Evolutionary conservation across 1,140 invertebrate genomes (phyloP).

Genomic region (Papilio aristodemus): DNA sequence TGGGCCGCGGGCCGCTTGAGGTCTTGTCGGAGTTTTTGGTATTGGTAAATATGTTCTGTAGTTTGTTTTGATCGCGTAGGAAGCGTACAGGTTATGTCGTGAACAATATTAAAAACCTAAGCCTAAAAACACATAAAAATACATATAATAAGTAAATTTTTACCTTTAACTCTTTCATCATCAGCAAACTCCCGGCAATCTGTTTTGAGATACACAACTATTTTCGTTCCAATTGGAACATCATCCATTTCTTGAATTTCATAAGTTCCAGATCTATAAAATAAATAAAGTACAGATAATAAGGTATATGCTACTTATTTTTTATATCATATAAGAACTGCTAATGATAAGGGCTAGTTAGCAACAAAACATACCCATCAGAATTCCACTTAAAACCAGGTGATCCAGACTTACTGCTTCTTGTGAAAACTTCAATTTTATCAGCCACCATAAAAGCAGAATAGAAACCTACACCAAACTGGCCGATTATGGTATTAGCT

Average conservation of each 20-base stretch:
- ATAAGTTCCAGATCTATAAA: constrained; percentile 89
- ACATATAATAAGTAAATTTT: constrained; percentile 23
- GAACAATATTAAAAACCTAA: not conserved
- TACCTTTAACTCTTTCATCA: constrained; percentile 90
- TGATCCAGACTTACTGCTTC: constrained; percentile 82
- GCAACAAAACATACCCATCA: constrained; percentile 86
- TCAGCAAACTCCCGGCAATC: constrained; percentile 94
- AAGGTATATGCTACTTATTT: no score
- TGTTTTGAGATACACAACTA: constrained; percentile 93
- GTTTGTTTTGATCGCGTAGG: no score
- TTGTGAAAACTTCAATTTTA: constrained; percentile 94
- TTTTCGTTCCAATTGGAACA: constrained; percentile 95
- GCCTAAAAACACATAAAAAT: constrained; percentile 34
- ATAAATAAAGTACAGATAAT: not conserved
- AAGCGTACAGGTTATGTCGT: no score
- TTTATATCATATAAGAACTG: no score
- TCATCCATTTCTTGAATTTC: constrained; percentile 92
- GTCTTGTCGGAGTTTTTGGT: no score
- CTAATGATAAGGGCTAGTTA: not conserved
- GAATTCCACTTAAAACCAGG: constrained; percentile 92
- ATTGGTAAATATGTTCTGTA: no score
- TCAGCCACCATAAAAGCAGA: constrained; percentile 98
- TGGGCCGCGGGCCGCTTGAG: no score
- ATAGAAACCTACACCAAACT: constrained; percentile 99
- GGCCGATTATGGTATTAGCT: constrained; percentile 94